Base-by-base conservation (phyloP, 2,888 invertebrate species). In the Heterodera filipjevi region DNA sequence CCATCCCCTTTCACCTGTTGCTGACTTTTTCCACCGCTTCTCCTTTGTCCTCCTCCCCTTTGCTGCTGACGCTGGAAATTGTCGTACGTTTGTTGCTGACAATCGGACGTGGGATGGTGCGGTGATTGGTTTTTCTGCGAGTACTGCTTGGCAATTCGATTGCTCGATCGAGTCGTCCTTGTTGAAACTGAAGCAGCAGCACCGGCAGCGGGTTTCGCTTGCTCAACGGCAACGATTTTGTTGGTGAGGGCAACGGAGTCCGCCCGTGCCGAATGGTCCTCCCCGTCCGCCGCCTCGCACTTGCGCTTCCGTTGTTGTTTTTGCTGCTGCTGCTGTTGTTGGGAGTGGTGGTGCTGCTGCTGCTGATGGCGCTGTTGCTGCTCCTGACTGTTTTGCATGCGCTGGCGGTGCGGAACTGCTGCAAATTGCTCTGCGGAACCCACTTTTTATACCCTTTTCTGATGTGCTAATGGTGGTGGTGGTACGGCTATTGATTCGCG, bases 371-470 rank as follows among this genome's bases (percentile, higher is more conserved):
- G 68, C 33, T 68, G 68, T 32, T 68, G 49, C 49, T 32, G 68
- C 19, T 68, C 33, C 16, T 68, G 68, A 35, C 68, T 68, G 68
- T 35, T 68, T 68, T 68, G 68, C 68, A 68, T 68, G 33, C 68
- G 68, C 68, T 33, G 59, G 27, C 59, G 59, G n/a, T 59, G 6
- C 59, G 59, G 12, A 59, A 59, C 27, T 59, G 59, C 27, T 59
- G 59, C 49, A 3, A 19, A 49, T 59, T 59, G 59, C 27, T 59
- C 59, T 6, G 27, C n/a, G 2, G 59, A n/a, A 59, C 27, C 5
- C n/a, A 59, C 27, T n/a, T 59, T 22, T 27, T 59, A n/a, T n/a
- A 27, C 39, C 22, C 22, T 19, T 22, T 19, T 19, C 59, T 27
- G 59, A 5, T 59, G 59, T 10, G 22, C 6, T 27, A n/a, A 27